Percentiles rank a stretch among this genome's conserved stretches.
Evolutionary conservation across 2,113 vertebrate species (phyloP).

Genomic region (Salvelinus sp.): DNA sequence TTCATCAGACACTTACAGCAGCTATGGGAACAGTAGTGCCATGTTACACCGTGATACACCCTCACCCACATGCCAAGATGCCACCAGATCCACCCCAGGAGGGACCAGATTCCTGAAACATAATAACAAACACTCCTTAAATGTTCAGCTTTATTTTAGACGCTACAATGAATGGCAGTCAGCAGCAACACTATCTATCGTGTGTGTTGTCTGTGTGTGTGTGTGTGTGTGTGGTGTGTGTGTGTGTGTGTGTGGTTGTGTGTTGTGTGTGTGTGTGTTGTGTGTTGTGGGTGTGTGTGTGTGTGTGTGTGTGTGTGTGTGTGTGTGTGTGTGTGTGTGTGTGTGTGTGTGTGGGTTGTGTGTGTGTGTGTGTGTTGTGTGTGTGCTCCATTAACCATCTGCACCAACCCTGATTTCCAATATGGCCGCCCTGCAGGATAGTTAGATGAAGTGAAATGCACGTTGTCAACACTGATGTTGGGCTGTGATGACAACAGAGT

Average conservation of each 20-base stretch:
- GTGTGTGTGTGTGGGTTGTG: too few relatives aligned
- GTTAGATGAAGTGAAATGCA: constrained; percentile 50
- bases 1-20: constrained; percentile 46
- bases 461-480: constrained; percentile 74
- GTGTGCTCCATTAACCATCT: constrained; percentile 41
- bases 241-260: too few relatives aligned
- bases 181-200: constrained; percentile 76
- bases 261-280: too few relatives aligned
- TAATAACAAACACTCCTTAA: constrained; percentile 71
- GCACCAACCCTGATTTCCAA: constrained; percentile 67
- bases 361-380: too few relatives aligned
- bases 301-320: too few relatives aligned
- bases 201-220: too few relatives aligned
- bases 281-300: too few relatives aligned
- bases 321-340: too few relatives aligned
- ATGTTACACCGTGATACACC: too few relatives aligned
- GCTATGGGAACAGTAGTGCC: constrained; percentile 61
- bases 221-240: too few relatives aligned
- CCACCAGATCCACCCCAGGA: constrained; percentile 66
- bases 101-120: constrained; percentile 70
- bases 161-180: constrained; percentile 77
- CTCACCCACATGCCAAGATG: constrained; percentile 59
- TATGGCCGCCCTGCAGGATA: constrained; percentile 56
- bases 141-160: constrained; percentile 73
- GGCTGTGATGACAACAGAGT: constrained; percentile 73